Evolutionary conservation across 2,113 vertebrate species (phyloP), one percentile per base, ranked within the genome.

Genomic region (Xiphias gladius): DNA sequence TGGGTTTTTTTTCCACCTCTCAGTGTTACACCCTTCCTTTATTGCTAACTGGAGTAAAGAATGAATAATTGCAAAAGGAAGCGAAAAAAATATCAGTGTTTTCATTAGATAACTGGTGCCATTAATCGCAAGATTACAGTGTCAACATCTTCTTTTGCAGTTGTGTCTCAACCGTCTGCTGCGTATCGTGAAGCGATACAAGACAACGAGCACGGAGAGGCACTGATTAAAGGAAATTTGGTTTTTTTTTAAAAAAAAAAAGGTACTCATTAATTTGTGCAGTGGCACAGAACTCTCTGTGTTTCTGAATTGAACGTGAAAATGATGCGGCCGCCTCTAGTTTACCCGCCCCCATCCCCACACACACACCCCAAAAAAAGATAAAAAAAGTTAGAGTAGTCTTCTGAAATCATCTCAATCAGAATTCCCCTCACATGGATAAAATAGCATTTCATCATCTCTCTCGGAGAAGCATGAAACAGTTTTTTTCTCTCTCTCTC

Each of bases 141-240:
- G 84, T 85, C 77, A 76, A 73, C 80, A 48, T 87, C 65, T 59
- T 65, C 80, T 69, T 89, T 41, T 77, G 80, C 63, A 1, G 59
- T 58, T 73, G 65, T 58, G 78, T 59, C 63, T 69, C 22, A 41
- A 71, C 41, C 87, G 82, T 89, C 89, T 85, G 85, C 54, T 43
- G 62, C 0, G n/a, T 32, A 70, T 35, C 17, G 24, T 5, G 26
- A 69, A 71, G 72, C 57, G 22, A 16, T 11, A 73, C 24, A 82
- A 43, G 69, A 80, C 84, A 86, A 87, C 79, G 84, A 66, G 64
- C 3, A 6, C 37, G 67, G 46, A 72, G 62, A 84, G 52, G 54
- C 75, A 24, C 62, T 79, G 87, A 92, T 90, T 89, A 89, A 63
- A 89, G 76, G 54, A 77, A 72, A 82, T 73, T 62, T 70, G 4